Base-by-base conservation (phyloP, 2,888 invertebrate species). In the Pollenia labialis region DNA sequence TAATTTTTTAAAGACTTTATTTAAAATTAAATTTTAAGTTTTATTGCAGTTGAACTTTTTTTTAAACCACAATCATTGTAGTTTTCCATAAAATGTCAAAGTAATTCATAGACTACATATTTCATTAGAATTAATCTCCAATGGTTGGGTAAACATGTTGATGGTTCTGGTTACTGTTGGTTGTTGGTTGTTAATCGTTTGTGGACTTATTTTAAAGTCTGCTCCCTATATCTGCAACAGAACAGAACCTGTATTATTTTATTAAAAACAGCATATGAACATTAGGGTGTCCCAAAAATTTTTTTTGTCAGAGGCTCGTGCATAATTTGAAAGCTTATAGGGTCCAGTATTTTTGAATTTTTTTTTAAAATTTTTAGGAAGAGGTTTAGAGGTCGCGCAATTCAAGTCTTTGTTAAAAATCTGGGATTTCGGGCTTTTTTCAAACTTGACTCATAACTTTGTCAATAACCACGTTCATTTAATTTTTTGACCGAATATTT, bases 41-140 rank as follows among this genome's bases (percentile, higher is more conserved):
- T 64, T 74, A 50, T 54, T 42, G 58, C 8, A 18, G 40, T 40
- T n/a, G 58, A 50, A 16, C 6, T 40, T 60, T 18, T 18, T 23
- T 68, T 0, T 23, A 60, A 62, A 46, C 74, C 44, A 77, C 62
- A 81, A 72, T 60, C 66, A 72, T 56, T 81, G 81, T 81, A 74
- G 62, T 81, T 84, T 84, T 84, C 72, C 62, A 77, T 75, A 77
- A 87, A 84, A 87, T 87, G 84, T 87, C 87, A 87, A 81, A 84
- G 84, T 58, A 87, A 84, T 87, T 87, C 84, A 87, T 77, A 64
- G 76, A 77, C 81, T 81, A 87, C 87, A 87, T 87, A 77, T 77
- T 84, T 87, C 81, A 87, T 87, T 87, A 84, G 81, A 84, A 81
- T 87, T 84, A 84, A 84, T 84, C 77, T 81, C 44, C 74, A 79